A percentile compares a stretch with the other conserved stretches of the same genome.
These are phyloP conservation scores for Lerista edwardsae DNA, from an alignment of 2,797 vertebrate species.

Conservation along the genomic window DNA sequence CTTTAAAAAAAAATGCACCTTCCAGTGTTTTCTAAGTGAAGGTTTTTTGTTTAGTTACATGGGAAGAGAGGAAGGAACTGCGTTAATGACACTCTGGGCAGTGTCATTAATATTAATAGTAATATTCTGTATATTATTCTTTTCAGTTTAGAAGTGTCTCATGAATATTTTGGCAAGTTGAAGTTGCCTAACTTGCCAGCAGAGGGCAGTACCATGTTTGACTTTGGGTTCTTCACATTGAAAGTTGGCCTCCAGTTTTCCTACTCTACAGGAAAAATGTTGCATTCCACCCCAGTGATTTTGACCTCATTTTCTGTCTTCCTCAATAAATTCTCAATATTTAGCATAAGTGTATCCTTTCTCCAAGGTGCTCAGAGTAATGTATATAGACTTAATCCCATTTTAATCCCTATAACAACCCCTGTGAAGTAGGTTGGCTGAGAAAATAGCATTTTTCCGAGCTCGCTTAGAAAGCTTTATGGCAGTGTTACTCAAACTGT, in stretches of 20 bases:
- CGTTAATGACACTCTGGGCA: too few species aligned
- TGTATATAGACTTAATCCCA: not conserved
- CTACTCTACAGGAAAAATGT: not conserved
- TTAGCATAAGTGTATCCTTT: not conserved
- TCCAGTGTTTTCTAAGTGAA: not conserved
- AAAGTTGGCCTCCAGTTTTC: not conserved
- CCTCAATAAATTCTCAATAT: not conserved
- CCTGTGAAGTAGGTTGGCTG: not conserved
- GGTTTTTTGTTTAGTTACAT: not conserved
- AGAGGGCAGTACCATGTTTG: constrained; percentile 48
- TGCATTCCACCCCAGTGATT: not conserved
- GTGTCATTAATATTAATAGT: too few species aligned
- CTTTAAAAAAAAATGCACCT: not conserved
- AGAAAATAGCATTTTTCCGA: not conserved
- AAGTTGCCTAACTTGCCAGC: not conserved
- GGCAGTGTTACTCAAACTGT: too few species aligned
- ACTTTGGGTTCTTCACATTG: not conserved
- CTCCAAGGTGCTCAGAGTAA: not conserved
- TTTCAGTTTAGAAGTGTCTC: not conserved
- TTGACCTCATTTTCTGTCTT: not conserved
- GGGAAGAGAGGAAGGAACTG: not conserved
- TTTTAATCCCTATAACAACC: not conserved
- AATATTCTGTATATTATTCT: too few species aligned
- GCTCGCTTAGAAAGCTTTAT: not conserved
- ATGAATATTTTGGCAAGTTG: not conserved